Evolutionary conservation across 2,888 invertebrate species (phyloP).

Genomic region (Tachina grossa): DNA sequence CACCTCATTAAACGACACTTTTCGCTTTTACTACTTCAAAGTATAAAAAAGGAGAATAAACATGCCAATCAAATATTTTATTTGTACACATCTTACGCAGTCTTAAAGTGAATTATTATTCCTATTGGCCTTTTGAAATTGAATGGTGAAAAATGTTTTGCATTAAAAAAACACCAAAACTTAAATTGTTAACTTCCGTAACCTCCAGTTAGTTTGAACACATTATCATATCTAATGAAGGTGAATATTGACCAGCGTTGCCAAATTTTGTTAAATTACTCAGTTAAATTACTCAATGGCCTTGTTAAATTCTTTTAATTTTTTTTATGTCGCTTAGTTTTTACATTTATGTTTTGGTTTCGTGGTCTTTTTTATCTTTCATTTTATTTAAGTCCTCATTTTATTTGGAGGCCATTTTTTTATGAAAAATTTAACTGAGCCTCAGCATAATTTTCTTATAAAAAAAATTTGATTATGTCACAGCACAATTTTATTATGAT

Average conservation of each 20-base stretch:
- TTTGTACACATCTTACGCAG: background rate
- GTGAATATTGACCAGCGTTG: background rate
- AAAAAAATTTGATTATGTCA: too few species aligned
- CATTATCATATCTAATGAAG: constrained; percentile 68
- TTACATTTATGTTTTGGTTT: too few species aligned
- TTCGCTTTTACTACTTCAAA: background rate
- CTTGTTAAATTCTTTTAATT: too few species aligned
- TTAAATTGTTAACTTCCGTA: constrained; percentile 44
- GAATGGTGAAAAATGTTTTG: constrained; percentile 11
- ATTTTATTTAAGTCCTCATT: too few species aligned
- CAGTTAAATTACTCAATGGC: too few species aligned
- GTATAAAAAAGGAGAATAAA: constrained; percentile 7
- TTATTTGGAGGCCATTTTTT: too few species aligned
- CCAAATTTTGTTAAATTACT: too few species aligned
- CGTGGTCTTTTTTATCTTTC: too few species aligned
- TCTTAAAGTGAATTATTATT: background rate
- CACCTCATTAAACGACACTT: constrained; percentile 54
- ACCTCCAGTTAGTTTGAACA: constrained; percentile 33
- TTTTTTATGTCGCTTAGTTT: too few species aligned
- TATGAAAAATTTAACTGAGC: too few species aligned
- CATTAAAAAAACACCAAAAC: background rate
- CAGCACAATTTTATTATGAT: too few species aligned
- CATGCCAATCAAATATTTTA: constrained; percentile 63
- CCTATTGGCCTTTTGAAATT: background rate
- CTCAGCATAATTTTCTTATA: too few species aligned